Conservation (phyloP, 2,888 invertebrate species). For the Embidobia sp. region DNA sequence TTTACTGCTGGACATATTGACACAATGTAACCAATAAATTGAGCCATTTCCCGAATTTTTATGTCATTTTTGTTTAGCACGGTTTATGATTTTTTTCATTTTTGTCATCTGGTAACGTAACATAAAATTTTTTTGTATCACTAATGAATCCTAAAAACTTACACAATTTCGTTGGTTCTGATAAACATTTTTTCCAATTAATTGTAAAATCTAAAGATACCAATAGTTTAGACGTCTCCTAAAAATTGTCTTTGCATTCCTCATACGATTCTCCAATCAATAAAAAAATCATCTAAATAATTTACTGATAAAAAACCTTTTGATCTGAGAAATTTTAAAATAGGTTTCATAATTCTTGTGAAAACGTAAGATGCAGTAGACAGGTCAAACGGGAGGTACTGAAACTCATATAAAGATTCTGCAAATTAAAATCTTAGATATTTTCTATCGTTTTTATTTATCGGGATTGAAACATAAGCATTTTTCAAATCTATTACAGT, state of each 20-base stretch:
- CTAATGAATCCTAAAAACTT: slow-evolving; percentile 27
- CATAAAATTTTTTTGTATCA: not conserved
- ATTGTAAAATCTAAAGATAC: slow-evolving; percentile 30
- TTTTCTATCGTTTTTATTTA: no score
- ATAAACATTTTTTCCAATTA: not conserved
- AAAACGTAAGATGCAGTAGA: slow-evolving; percentile 47
- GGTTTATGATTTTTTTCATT: not conserved
- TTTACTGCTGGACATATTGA: slow-evolving; percentile 4
- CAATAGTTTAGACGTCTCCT: slow-evolving; percentile 12
- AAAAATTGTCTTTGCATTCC: not conserved
- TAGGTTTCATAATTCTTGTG: slow-evolving; percentile 56
- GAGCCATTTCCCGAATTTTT: slow-evolving; percentile 2
- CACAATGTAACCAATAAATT: not conserved
- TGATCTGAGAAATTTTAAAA: slow-evolving; percentile 14
- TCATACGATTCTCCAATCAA: slow-evolving; percentile 2
- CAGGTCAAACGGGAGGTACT: slow-evolving; percentile 53
- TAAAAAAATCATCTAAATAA: slow-evolving; percentile 53
- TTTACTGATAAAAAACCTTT: slow-evolving; percentile 24
- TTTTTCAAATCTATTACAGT: no score
- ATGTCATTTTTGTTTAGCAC: not conserved
- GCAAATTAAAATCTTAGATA: slow-evolving; percentile 48
- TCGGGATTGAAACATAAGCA: no score
- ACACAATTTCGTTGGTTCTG: not conserved
- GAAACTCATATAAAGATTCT: slow-evolving; percentile 42
- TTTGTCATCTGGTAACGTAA: not conserved